phyloP scores from a whole-genome alignment of 92 coral and sea anemone species.

The Plumapathes pennacea region DNA sequence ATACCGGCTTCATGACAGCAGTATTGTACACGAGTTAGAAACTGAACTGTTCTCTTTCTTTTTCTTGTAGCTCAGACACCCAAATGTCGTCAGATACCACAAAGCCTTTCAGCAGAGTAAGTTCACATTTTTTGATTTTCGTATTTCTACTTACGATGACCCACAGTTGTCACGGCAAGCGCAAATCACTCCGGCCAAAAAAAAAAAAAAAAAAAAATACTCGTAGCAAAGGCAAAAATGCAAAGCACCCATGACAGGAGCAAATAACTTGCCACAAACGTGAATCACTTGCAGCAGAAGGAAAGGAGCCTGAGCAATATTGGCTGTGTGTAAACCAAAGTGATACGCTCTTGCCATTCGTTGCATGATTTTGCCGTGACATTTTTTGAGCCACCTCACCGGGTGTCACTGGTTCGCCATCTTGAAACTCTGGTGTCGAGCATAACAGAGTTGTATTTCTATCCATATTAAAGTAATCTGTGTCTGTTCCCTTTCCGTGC shows the following conservation, averaged over 20 bases:
- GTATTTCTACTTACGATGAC: too few species aligned
- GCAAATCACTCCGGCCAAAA: too few species aligned
- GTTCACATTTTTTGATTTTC: conserved; percentile 4
- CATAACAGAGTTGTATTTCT: background rate
- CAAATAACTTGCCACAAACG: too few species aligned
- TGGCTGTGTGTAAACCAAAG: too few species aligned
- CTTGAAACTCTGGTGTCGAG: background rate
- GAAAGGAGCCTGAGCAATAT: too few species aligned
- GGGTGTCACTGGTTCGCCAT: background rate
- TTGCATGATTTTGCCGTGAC: too few species aligned
- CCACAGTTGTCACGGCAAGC: too few species aligned
- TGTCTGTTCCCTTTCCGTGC: background rate
- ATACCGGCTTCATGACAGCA: background rate
- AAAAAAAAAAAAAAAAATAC: too few species aligned
- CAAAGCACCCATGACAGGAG: too few species aligned
- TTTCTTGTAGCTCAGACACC: conserved; percentile 77
- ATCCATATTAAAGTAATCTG: background rate
- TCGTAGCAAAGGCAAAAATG: too few species aligned
- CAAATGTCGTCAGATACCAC: conserved; percentile 90
- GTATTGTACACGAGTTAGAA: background rate
- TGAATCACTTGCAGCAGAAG: too few species aligned
- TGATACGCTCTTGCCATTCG: too few species aligned
- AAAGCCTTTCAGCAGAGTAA: conserved; percentile 98
- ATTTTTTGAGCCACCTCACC: background rate
- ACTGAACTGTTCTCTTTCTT: background rate